Percentiles rank a stretch among this genome's conserved stretches.
These are phyloP conservation scores for Menidia menidia DNA, from an alignment of 2,797 vertebrate genomes.

Conservation along the genomic window DNA sequence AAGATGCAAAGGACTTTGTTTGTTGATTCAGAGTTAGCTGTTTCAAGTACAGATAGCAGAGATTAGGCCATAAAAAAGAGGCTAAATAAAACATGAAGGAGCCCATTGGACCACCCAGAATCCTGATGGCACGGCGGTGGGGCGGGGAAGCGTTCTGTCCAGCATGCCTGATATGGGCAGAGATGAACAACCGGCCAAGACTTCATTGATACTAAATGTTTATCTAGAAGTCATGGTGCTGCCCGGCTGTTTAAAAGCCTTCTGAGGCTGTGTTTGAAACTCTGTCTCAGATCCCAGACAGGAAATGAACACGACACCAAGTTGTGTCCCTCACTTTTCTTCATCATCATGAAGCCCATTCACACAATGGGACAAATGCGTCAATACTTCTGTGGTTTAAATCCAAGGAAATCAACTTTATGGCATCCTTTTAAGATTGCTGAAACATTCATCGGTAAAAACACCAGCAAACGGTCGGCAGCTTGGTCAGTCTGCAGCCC, in stretches of 20 bases:
- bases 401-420: not conserved
- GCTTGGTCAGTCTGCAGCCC: no score
- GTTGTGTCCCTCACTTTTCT: not conserved
- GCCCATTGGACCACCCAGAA: constrained; percentile 89
- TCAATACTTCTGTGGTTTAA: not conserved
- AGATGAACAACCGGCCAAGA: constrained; percentile 34
- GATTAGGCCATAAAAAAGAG: constrained; percentile 80
- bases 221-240: fast-evolving
- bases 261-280: no score
- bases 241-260: not conserved
- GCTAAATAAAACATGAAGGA: constrained; percentile 74
- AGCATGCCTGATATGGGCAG: constrained; percentile 64
- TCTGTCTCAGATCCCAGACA: not conserved
- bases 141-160: constrained; percentile 29
- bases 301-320: no score
- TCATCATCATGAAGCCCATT: not conserved
- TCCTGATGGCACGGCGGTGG: constrained; percentile 33
- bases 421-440: not conserved
- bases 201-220: not conserved
- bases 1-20: constrained; percentile 75
- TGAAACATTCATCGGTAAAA: no score
- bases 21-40: constrained; percentile 72
- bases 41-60: constrained; percentile 69
- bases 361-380: no score
- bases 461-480: no score